Percentiles rank a stretch among this genome's conserved stretches.
Evolutionary conservation across 2,113 vertebrate species (phyloP).

Genomic region (Aythya baeri): DNA sequence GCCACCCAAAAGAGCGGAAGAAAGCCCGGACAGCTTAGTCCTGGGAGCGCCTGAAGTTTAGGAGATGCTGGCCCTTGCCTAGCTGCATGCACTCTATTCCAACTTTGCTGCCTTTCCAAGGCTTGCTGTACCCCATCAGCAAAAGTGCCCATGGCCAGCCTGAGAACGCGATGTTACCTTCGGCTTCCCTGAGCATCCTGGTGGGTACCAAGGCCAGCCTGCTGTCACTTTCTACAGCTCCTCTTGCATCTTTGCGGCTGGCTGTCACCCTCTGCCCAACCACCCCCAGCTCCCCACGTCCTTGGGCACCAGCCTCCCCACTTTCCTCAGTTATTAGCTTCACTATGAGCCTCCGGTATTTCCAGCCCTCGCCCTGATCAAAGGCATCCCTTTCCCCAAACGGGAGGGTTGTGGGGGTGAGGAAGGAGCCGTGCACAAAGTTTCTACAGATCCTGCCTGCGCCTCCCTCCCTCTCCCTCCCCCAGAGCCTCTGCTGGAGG

Average conservation of each 20-base stretch:
- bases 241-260: background rate
- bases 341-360: background rate
- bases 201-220: background rate
- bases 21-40: background rate
- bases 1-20: background rate
- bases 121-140: background rate
- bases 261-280: background rate
- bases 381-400: background rate
- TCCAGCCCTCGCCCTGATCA: background rate
- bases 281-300: background rate
- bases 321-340: background rate
- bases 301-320: background rate
- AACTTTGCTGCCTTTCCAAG: background rate
- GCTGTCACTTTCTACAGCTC: background rate
- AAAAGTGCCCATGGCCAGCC: fast-evolving
- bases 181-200: background rate
- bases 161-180: fast-evolving
- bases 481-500: background rate
- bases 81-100: background rate
- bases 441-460: background rate
- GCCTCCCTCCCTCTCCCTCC: background rate
- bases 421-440: background rate
- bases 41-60: background rate
- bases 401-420: background rate
- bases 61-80: background rate